phyloP scores from a whole-genome alignment of 2,888 invertebrate genomes.

The Scaptomyza flava region DNA sequence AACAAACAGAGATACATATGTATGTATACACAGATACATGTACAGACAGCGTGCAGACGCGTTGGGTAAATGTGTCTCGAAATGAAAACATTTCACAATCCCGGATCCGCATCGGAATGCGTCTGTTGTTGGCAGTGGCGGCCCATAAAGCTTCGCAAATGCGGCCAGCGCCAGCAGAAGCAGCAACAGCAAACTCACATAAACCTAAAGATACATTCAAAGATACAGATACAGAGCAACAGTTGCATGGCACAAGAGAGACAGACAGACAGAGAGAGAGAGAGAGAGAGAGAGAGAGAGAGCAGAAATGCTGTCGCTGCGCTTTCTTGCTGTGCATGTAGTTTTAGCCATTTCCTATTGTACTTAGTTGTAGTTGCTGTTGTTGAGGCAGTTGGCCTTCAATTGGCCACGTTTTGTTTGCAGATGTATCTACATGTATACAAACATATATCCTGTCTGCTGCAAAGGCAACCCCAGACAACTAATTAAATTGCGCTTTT shows the following conservation, averaged over 20 bases:
- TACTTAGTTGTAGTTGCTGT: slow-evolving; percentile 15
- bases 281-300: slow-evolving; percentile 9
- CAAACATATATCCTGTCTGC: slow-evolving; percentile 39
- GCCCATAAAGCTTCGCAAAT: slow-evolving; percentile 66
- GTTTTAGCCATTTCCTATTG: slow-evolving; percentile 25
- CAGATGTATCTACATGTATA: slow-evolving; percentile 39
- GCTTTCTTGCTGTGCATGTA: slow-evolving; percentile 15
- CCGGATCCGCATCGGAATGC: slow-evolving; percentile 81
- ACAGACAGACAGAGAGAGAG: slow-evolving; percentile 4
- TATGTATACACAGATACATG: slow-evolving; percentile 13
- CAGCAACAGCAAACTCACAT: slow-evolving; percentile 18
- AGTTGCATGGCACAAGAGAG: slow-evolving; percentile 15
- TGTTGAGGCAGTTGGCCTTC: slow-evolving; percentile 57
- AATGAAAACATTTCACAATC: slow-evolving; percentile 81
- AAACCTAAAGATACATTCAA: slow-evolving; percentile 24
- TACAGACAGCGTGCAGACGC: slow-evolving; percentile 61
- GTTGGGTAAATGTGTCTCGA: slow-evolving; percentile 68
- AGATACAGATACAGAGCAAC: slow-evolving; percentile 11
- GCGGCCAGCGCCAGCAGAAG: slow-evolving; percentile 45
- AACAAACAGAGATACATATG: slow-evolving; percentile 18
- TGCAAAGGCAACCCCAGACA: slow-evolving; percentile 49
- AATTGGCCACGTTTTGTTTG: slow-evolving; percentile 56
- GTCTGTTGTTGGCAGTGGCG: slow-evolving; percentile 47
- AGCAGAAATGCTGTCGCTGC: slow-evolving; percentile 8
- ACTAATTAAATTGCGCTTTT: slow-evolving; percentile 77